Base-by-base conservation (phyloP, 1,140 invertebrate species). In the Venustaconcha ellipsiformis region DNA sequence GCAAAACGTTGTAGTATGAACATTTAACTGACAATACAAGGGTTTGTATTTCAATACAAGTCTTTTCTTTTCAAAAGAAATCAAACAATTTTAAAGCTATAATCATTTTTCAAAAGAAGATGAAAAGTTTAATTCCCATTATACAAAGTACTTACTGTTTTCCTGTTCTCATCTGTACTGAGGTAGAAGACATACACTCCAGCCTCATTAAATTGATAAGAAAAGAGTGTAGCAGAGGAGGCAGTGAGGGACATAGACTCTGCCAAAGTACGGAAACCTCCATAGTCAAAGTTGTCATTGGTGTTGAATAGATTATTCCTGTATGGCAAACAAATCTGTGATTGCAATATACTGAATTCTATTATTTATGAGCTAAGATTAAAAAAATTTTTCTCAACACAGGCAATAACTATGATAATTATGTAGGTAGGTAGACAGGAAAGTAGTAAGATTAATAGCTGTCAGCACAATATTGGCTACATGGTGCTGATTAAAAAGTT, bases 251-350 rank as follows among this genome's bases (percentile, higher is more conserved):
- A 71, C 75, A 82, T 78, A 11, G 83, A 80, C 69, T 88, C 87
- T 5, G 80, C 72, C 63, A 88, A 69, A 5, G 80, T 74, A 17
- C 88, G 81, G 83, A 89, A 89, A 3, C 86, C 87, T 18, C 87
- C 86, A 75, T 88, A 89, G 72, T 89, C 88, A 83, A 89, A 89
- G 62, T 85, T 73, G 11, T 74, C 74, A 76, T 89, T 89, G 37
- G 87, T 89, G 78, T 89, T 89, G 79, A 85, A 88, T 48, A 88
- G 69, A 70, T 89, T 89, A 72, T 88, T 84, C 58, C 88, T 88
- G 79, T 20, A 74, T 78, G 23, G 26, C 26, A 30, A 74, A 64
- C 48, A 20, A 77, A 48, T 30, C 26, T 30, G 26, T 48, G 37
- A 48, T 48, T 48, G 37, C 37, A 48, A 48, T 48, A 48, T 48